Conservation (phyloP, 2,888 invertebrate species). For the Blastobasis adustella region DNA sequence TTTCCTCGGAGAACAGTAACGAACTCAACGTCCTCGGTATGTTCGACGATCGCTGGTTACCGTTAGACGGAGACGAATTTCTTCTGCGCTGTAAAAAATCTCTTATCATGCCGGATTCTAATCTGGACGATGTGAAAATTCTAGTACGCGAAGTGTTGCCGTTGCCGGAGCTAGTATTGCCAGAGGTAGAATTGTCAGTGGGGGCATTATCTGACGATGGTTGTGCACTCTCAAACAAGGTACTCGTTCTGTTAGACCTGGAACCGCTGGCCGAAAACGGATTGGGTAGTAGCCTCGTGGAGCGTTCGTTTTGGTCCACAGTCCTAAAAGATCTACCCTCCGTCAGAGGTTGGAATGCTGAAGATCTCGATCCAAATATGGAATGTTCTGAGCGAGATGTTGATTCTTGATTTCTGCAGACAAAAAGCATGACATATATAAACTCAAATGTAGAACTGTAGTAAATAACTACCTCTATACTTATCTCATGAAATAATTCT, state of each 20-base stretch:
- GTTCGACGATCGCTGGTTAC: slow-evolving; percentile 10
- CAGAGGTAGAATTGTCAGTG: slow-evolving; percentile 15
- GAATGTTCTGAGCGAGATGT: slow-evolving; percentile 34
- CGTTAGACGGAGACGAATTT: slow-evolving; percentile 27
- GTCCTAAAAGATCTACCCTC: slow-evolving; percentile 43
- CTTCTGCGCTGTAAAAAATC: slow-evolving; percentile 33
- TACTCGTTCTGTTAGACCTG: slow-evolving; percentile 25
- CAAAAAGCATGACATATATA: slow-evolving; percentile 1
- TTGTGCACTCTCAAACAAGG: slow-evolving; percentile 25
- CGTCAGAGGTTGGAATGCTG: slow-evolving; percentile 57
- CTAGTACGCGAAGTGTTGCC: slow-evolving; percentile 54
- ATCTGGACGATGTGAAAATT: slow-evolving; percentile 47
- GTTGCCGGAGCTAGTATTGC: no score
- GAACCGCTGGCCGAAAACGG: slow-evolving; percentile 47
- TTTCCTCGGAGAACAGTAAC: slow-evolving; percentile 1
- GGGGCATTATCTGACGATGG: slow-evolving; percentile 7
- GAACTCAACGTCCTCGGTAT: neutral
- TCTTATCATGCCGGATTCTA: slow-evolving; percentile 26
- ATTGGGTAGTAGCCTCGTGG: slow-evolving; percentile 50
- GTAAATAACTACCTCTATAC: no score
- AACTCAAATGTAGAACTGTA: no score
- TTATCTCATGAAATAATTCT: neutral
- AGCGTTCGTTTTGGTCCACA: slow-evolving; percentile 43
- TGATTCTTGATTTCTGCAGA: slow-evolving; percentile 38
- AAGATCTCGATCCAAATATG: slow-evolving; percentile 51